phyloP scores from a whole-genome alignment of 2,797 vertebrate genomes.

The Pipistrellus pipistrellus region DNA sequence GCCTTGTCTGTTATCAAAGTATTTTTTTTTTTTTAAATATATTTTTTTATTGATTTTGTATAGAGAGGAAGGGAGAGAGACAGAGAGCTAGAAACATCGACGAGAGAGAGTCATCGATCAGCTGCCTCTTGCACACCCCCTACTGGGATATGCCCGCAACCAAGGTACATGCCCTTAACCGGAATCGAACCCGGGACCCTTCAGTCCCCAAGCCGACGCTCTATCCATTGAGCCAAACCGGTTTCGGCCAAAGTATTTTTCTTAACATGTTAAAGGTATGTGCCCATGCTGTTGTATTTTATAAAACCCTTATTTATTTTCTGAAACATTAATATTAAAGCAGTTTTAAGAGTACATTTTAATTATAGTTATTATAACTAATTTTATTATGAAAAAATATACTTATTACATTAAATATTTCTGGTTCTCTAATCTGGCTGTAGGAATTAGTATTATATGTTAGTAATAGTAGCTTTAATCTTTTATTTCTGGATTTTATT shows the following conservation, averaged over 20 bases:
- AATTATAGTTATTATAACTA: slow-evolving; percentile 6
- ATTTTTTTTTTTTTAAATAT: too few species aligned
- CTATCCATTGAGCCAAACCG: too few species aligned
- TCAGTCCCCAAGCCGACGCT: too few species aligned
- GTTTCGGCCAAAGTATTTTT: slow-evolving; percentile 1
- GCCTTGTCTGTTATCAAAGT: slow-evolving; percentile 29
- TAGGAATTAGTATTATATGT: slow-evolving; percentile 36
- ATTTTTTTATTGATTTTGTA: too few species aligned
- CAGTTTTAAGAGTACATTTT: slow-evolving; percentile 21
- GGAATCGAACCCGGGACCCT: too few species aligned
- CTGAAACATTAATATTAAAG: slow-evolving; percentile 35
- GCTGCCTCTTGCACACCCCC: too few species aligned
- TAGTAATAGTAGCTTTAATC: not conserved
- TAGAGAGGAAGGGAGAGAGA: too few species aligned
- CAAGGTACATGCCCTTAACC: too few species aligned
- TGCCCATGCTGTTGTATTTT: not conserved
- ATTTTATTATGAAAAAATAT: not conserved
- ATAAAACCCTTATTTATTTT: slow-evolving; percentile 1
- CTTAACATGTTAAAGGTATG: not conserved
- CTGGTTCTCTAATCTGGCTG: not conserved
- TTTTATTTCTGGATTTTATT: not conserved
- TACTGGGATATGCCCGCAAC: too few species aligned
- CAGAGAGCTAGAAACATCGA: too few species aligned
- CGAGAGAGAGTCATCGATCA: too few species aligned
- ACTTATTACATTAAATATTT: slow-evolving; percentile 18